These are phyloP conservation scores for Toxotes lorentzi DNA, from an alignment of 2,797 vertebrate genomes.

Conservation along the genomic window DNA sequence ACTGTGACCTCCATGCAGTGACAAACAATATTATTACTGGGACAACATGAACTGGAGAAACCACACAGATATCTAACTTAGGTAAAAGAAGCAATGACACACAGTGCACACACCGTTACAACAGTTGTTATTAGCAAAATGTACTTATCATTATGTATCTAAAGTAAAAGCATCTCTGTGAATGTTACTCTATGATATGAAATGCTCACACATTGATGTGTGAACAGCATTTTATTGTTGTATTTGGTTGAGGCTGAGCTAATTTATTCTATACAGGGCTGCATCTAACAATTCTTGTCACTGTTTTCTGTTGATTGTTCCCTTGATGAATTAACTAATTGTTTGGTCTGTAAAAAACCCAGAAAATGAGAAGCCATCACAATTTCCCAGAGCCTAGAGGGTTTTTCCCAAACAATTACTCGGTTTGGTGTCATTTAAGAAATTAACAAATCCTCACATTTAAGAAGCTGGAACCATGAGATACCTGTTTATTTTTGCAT, in stretches of 20 bases:
- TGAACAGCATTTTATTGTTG: not conserved
- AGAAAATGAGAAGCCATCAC: not conserved
- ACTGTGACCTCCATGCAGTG: not conserved
- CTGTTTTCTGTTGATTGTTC: not conserved
- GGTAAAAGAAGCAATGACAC: too few relatives aligned
- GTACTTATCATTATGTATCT: not conserved
- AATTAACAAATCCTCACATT: not conserved
- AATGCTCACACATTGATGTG: not conserved
- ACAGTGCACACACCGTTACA: too few relatives aligned
- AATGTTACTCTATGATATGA: not conserved
- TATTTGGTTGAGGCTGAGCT: not conserved
- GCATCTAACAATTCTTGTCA: not conserved
- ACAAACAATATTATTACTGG: slow-evolving; percentile 13
- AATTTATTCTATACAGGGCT: not conserved
- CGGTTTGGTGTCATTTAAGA: not conserved
- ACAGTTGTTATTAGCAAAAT: too few relatives aligned
- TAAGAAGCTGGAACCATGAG: not conserved
- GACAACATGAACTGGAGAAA: not conserved
- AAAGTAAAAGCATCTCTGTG: not conserved
- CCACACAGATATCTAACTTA: not conserved
- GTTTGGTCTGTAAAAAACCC: not conserved
- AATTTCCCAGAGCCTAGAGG: not conserved
- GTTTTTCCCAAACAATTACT: not conserved
- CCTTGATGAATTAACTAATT: not conserved
- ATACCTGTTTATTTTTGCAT: not conserved